A percentile compares a stretch with the other conserved stretches of the same genome.
Conservation (phyloP, 1,140 invertebrate genomes). For the Odontomachus brunneus region DNA sequence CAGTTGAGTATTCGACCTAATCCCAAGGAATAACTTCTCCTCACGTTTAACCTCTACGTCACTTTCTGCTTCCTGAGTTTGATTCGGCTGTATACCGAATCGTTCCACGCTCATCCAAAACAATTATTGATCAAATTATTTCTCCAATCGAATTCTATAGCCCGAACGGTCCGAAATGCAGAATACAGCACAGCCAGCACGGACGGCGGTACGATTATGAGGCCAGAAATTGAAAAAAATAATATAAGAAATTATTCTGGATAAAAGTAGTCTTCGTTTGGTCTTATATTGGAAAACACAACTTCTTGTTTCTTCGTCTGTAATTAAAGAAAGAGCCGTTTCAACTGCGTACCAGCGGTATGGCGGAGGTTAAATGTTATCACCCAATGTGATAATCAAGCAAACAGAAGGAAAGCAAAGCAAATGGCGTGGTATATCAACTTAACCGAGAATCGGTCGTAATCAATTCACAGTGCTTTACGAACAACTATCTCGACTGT, state of each 20-base stretch:
- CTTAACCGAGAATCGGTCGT: slow-evolving; percentile 36
- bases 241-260: neutral
- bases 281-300: slow-evolving; percentile 44
- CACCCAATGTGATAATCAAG: slow-evolving; percentile 38
- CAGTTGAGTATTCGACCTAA: slow-evolving; percentile 67
- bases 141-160: neutral
- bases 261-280: neutral
- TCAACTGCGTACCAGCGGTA: slow-evolving; percentile 11
- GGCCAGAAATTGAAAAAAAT: too few relatives aligned
- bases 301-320: slow-evolving; percentile 40
- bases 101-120: slow-evolving; percentile 62
- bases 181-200: too few relatives aligned
- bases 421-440: slow-evolving; percentile 16
- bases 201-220: too few relatives aligned
- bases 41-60: slow-evolving; percentile 66
- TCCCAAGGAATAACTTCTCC: slow-evolving; percentile 66
- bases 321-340: slow-evolving; percentile 33
- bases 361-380: slow-evolving; percentile 60
- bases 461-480: slow-evolving; percentile 30
- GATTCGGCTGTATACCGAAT: slow-evolving; percentile 61
- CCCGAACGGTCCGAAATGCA: too few relatives aligned
- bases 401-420: slow-evolving; percentile 61
- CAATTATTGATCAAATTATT: slow-evolving; percentile 10
- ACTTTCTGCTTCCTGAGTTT: slow-evolving; percentile 69
- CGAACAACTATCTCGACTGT: neutral